Percentiles rank a stretch among this genome's conserved stretches.
phyloP scores from a whole-genome alignment of 2,888 invertebrate genomes.

The Acrobasis repandana region DNA sequence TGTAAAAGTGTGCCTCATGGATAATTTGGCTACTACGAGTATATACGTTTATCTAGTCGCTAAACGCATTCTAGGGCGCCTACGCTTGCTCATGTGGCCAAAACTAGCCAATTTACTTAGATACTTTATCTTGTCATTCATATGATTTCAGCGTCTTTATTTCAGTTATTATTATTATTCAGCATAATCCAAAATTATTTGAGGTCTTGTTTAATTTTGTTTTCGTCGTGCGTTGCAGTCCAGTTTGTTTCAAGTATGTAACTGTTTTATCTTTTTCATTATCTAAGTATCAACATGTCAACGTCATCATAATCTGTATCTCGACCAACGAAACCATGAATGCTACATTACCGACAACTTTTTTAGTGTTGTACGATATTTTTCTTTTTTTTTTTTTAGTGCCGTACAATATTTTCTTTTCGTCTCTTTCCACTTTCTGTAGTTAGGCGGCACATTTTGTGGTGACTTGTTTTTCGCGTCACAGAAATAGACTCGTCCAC shows the following conservation, averaged over 20 bases:
- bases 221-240: no score
- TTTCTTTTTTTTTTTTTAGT: background rate
- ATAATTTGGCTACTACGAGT: constrained; percentile 54
- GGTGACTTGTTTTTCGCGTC: constrained; percentile 77
- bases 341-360: no score
- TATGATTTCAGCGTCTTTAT: background rate
- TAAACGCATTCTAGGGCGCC: constrained; percentile 58
- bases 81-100: constrained; percentile 54
- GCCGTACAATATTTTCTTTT: constrained; percentile 11
- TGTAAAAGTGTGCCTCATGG: constrained; percentile 39
- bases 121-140: constrained; percentile 27
- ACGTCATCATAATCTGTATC: no score
- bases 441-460: constrained; percentile 64
- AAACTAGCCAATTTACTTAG: constrained; percentile 48
- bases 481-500: constrained; percentile 79
- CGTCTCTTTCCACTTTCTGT: constrained; percentile 46
- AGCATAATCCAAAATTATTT: no score
- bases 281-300: no score
- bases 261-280: no score
- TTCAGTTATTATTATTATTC: background rate
- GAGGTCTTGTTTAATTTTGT: no score
- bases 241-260: no score
- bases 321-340: no score
- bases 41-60: constrained; percentile 66
- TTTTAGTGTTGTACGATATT: no score